A percentile compares a stretch with the other conserved stretches of the same genome.
Evolutionary conservation across 2,113 vertebrate genomes (phyloP).

Genomic region (Xiphophorus hellerii): DNA sequence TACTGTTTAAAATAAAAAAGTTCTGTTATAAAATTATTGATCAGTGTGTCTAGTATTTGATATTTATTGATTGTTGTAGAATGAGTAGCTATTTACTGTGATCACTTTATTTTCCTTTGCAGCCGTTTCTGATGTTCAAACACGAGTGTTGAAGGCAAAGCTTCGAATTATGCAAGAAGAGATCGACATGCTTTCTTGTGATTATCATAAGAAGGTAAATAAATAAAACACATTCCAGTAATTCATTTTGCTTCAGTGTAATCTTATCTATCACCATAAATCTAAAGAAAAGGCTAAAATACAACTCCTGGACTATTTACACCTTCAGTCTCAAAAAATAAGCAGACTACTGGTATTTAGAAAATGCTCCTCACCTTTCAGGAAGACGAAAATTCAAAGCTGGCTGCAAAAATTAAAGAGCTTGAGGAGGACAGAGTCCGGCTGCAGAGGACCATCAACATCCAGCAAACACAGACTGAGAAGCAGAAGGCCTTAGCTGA

Average conservation of each 20-base stretch:
- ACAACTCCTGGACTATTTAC: not conserved
- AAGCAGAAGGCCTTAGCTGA: constrained; percentile 87
- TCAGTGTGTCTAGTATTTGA: not conserved
- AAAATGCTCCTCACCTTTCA: constrained; percentile 55
- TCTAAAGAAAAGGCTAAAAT: not conserved
- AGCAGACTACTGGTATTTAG: not conserved
- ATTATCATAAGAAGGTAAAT: constrained; percentile 90
- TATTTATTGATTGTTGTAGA: not conserved
- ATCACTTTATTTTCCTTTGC: constrained; percentile 1
- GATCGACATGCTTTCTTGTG: constrained; percentile 82
- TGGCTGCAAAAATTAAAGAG: constrained; percentile 83
- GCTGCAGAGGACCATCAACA: constrained; percentile 81
- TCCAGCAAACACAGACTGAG: constrained; percentile 86
- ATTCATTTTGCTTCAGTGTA: too few relatives aligned
- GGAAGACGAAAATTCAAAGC: constrained; percentile 87
- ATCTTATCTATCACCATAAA: not conserved
- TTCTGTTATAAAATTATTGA: not conserved
- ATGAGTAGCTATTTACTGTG: not conserved
- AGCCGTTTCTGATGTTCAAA: constrained; percentile 85
- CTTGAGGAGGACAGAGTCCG: constrained; percentile 82
- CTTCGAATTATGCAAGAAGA: constrained; percentile 90
- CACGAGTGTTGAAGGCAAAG: constrained; percentile 91
- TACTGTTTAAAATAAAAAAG: too few relatives aligned
- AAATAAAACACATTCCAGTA: too few relatives aligned
- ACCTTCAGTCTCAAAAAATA: not conserved